phyloP scores from a whole-genome alignment of 2,888 invertebrate genomes.

The Electrophaes corylata region DNA sequence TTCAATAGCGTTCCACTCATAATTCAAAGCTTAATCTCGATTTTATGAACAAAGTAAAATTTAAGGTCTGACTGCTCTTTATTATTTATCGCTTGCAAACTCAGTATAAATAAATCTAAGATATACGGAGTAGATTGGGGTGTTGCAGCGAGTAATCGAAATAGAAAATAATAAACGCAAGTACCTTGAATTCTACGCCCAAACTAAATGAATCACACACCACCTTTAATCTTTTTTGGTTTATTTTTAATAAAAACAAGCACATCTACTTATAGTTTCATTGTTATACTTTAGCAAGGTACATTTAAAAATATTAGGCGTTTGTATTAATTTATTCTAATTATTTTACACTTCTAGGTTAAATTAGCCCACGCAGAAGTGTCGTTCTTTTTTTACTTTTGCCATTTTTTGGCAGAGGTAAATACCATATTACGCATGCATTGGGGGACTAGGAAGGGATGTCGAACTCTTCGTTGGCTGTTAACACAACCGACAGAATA shows the following conservation, averaged over 20 bases:
- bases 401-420: too few relatives aligned
- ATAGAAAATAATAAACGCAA: background rate
- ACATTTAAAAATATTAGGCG: too few relatives aligned
- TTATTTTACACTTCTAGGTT: too few relatives aligned
- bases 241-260: too few relatives aligned
- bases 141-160: background rate
- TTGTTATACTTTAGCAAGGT: too few relatives aligned
- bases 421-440: too few relatives aligned
- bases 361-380: background rate
- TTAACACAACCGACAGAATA: too few relatives aligned
- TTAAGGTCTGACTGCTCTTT: slow-evolving; percentile 10
- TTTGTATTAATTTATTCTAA: too few relatives aligned
- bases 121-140: background rate
- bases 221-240: too few relatives aligned
- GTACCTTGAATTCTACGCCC: background rate
- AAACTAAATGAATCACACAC: background rate
- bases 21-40: slow-evolving; percentile 19
- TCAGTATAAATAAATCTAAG: slow-evolving; percentile 12
- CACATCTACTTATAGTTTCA: too few relatives aligned
- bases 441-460: too few relatives aligned
- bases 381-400: background rate
- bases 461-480: too few relatives aligned
- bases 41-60: slow-evolving; percentile 20
- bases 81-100: slow-evolving; percentile 12
- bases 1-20: slow-evolving; percentile 17